phyloP scores from a whole-genome alignment of 2,113 vertebrate genomes.

The Hepsetus odoe region DNA sequence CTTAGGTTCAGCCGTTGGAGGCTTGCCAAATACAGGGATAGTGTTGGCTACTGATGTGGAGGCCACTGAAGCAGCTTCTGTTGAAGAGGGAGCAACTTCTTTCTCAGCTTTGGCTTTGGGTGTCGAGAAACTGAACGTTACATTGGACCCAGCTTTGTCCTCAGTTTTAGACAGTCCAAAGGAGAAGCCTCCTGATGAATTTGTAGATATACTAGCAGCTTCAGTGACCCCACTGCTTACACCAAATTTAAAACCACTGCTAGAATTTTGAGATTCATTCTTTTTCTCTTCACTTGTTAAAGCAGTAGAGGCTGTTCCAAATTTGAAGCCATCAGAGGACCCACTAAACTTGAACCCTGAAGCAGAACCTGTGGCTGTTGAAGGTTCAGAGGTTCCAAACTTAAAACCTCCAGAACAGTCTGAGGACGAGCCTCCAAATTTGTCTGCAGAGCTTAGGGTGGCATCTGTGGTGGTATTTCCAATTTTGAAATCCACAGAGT shows the following conservation, averaged over 20 bases:
- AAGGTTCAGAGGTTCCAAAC: conserved; percentile 63
- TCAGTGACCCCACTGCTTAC: conserved; percentile 58
- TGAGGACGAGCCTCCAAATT: conserved; percentile 67
- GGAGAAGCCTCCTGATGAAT: conserved; percentile 65
- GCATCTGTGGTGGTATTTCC: conserved; percentile 64
- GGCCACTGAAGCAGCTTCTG: conserved; percentile 57
- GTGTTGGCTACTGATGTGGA: conserved; percentile 59
- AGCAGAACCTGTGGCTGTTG: background rate
- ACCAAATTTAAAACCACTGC: conserved; percentile 81
- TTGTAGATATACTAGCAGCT: conserved; percentile 72
- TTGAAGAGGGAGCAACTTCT: conserved; percentile 45
- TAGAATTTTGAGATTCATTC: conserved; percentile 68
- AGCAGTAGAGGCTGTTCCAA: conserved; percentile 71
- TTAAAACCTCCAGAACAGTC: conserved; percentile 66
- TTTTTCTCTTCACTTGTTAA: conserved; percentile 80
- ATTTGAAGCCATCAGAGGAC: conserved; percentile 71
- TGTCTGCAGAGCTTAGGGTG: conserved; percentile 49
- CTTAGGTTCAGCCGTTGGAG: conserved; percentile 69
- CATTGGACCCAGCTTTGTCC: conserved; percentile 67
- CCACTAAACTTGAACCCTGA: conserved; percentile 22
- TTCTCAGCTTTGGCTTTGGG: conserved; percentile 69
- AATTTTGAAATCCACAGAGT: conserved; percentile 73
- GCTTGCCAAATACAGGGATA: conserved; percentile 77
- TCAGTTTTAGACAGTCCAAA: conserved; percentile 78
- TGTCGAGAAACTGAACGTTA: conserved; percentile 73